These are phyloP conservation scores for Scaptomyza graminum DNA, from an alignment of 1,140 invertebrate genomes.

Conservation along the genomic window DNA sequence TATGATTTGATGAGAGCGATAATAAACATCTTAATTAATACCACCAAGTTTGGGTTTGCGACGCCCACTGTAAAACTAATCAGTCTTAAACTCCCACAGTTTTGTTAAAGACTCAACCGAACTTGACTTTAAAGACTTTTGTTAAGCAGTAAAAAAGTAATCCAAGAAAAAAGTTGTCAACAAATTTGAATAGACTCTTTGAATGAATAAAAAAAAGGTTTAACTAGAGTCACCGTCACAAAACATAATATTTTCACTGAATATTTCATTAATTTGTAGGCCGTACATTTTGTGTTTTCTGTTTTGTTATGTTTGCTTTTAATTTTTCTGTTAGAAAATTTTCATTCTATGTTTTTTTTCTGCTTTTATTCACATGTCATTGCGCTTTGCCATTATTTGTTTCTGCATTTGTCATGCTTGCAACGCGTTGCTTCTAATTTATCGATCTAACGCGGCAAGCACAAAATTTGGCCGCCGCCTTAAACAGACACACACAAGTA, in stretches of 20 bases:
- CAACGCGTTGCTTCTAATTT: constrained; percentile 27
- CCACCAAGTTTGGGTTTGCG: not conserved
- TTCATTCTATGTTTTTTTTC: constrained; percentile 4
- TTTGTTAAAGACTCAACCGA: not conserved
- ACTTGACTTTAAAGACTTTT: not conserved
- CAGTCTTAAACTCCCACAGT: not conserved
- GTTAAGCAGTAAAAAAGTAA: too few species aligned
- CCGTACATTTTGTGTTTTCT: constrained; percentile 9
- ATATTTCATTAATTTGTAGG: constrained; percentile 1
- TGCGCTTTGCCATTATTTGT: constrained; percentile 21
- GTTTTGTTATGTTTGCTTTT: constrained; percentile 21
- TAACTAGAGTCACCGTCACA: not conserved
- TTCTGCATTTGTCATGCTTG: constrained; percentile 26
- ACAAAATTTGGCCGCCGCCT: constrained; percentile 32
- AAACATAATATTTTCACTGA: constrained; percentile 4
- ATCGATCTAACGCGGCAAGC: constrained; percentile 45
- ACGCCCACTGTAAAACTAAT: not conserved
- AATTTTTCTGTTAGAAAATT: not conserved
- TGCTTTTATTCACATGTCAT: constrained; percentile 34
- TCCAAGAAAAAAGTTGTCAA: too few species aligned
- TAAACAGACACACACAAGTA: constrained; percentile 24
- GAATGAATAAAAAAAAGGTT: not conserved
- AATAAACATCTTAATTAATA: not conserved
- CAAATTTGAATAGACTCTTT: not conserved
- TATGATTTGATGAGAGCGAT: not conserved